These are phyloP conservation scores for roundworm (Caenorhabditis elegans) DNA, from an alignment of 1,140 invertebrate species.

Conservation along the genomic window DNA sequence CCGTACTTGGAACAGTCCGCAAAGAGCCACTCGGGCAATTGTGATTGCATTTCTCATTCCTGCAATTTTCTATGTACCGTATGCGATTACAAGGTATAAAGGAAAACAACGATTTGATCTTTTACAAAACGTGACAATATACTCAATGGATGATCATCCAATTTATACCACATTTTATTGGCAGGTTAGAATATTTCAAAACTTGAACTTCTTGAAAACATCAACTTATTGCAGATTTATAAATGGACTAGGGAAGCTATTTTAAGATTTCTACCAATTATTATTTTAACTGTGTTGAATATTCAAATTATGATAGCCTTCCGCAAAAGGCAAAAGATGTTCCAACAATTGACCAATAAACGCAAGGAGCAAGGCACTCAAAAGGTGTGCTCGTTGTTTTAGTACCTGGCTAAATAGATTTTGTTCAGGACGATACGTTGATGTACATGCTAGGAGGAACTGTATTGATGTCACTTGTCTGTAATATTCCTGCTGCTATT, in stretches of 20 bases:
- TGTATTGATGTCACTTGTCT: constrained; percentile 64
- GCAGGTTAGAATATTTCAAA: constrained; percentile 42
- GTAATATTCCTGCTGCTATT: constrained; percentile 65
- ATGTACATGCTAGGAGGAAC: constrained; percentile 65
- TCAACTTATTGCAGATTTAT: constrained; percentile 60
- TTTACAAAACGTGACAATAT: constrained; percentile 23
- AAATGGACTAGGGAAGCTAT: constrained; percentile 64
- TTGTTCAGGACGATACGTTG: constrained; percentile 59
- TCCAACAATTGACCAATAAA: constrained; percentile 63
- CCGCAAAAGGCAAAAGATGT: constrained; percentile 63
- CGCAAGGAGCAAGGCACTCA: constrained; percentile 44
- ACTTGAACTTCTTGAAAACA: background rate
- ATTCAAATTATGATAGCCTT: constrained; percentile 64
- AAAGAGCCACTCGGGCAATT: constrained; percentile 60
- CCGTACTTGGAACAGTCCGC: constrained; percentile 62
- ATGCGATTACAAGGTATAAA: constrained; percentile 56
- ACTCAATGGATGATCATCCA: constrained; percentile 45
- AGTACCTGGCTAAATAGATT: no score
- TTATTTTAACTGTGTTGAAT: constrained; percentile 57
- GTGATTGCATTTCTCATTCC: constrained; percentile 60
- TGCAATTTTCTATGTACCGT: constrained; percentile 62
- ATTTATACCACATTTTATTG: constrained; percentile 48
- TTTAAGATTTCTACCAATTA: constrained; percentile 62
- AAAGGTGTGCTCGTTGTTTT: background rate
- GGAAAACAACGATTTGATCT: constrained; percentile 56